Evolutionary conservation across 2,113 vertebrate genomes (phyloP), one percentile per base, ranked within the genome.

Genomic region (Arenaria interpres): DNA sequence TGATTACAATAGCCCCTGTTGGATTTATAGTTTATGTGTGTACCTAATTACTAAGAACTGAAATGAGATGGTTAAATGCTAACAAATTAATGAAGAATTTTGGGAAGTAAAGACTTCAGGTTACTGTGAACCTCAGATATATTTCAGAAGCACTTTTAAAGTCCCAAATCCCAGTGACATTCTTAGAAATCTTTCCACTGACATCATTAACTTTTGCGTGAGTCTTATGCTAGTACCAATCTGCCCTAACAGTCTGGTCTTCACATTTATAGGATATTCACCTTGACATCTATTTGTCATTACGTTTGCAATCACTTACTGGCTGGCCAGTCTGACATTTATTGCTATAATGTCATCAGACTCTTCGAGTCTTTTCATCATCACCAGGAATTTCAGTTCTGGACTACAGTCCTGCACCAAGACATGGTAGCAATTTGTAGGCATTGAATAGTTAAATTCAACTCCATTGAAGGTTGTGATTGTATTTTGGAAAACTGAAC

Each of bases 381-480:
- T 96, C 91, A 99, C 97, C 57, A 99, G 80, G 91, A 99, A 99
- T 92, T 98, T 99, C 53, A 98, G 94, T 82, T 99, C 98, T 51
- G 90, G 14, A 33, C 98, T 98, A 66, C 98, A 98, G 85, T 99
- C 99, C 83, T 98, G 98, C 56, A 97, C 97, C 95, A 99, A 89
- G 77, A 99, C 91, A 41, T 99, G 98, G 96, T 97, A 94, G 95
- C 98, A 99, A n/a, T 97, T 97, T 86, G 93, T 88, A 28, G 98
- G 98, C 97, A 98, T 97, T 74, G 97, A 94, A 19, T 97, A 98
- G 60, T 91, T 97, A 95, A 95, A 97, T 64, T 46, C 87, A 67
- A 77, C 95, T 5, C 97, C 92, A 79, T 99, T 98, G 94, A 99
- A 99, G 33, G 98, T 98, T 74, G 51, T 96, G 93, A 99, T 60